These are phyloP conservation scores for Nephrotoma appendiculata DNA, from an alignment of 2,888 invertebrate genomes.

Conservation along the genomic window DNA sequence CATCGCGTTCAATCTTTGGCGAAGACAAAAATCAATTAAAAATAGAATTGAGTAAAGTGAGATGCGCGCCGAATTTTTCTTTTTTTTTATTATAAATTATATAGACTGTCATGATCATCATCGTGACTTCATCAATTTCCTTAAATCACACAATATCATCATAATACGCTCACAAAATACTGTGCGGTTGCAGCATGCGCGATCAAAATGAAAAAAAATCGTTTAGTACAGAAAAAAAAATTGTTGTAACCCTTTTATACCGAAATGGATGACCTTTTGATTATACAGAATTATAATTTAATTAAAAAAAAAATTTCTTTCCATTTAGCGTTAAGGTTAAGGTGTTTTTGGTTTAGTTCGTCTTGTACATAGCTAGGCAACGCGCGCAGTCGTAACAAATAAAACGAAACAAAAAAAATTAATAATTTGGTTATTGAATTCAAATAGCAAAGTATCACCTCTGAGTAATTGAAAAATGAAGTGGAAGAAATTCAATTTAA, in stretches of 20 bases:
- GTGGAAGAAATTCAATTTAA: not conserved
- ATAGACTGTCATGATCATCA: not conserved
- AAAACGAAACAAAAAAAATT: not conserved
- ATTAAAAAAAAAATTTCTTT: not conserved
- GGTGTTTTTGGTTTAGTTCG: not conserved
- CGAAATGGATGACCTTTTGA: not conserved
- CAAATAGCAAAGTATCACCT: not conserved
- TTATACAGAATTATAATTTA: not conserved
- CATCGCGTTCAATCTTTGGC: not conserved
- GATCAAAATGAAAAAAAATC: not conserved
- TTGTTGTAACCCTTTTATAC: not conserved
- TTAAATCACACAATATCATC: not conserved
- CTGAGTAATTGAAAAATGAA: not conserved
- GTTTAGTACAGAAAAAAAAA: not conserved
- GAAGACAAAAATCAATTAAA: not conserved
- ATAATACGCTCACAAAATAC: not conserved
- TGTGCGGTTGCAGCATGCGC: not conserved
- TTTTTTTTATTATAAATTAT: not conserved
- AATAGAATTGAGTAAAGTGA: not conserved
- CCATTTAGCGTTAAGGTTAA: not conserved
- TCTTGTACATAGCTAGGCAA: not conserved
- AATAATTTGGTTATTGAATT: not conserved
- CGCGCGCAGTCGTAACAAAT: not conserved
- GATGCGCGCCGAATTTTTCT: not conserved
- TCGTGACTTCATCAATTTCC: not conserved